phyloP scores from a whole-genome alignment of 2,888 invertebrate species.

The Eupsilia transversa region DNA sequence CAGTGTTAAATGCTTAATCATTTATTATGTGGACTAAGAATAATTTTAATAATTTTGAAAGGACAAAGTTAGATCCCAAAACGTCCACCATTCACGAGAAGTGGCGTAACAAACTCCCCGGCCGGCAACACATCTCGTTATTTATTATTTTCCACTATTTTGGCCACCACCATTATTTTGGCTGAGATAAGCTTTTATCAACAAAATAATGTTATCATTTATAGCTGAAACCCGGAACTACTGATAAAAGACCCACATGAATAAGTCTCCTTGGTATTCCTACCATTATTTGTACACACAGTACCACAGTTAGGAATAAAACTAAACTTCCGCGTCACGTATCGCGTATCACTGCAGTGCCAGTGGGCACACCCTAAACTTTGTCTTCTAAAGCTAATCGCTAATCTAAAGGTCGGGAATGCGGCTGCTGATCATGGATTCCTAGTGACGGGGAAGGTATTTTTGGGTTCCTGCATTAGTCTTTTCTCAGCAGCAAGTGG shows the following conservation, averaged over 20 bases:
- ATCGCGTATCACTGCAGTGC: no score
- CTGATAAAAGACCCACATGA: no score
- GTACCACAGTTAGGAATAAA: no score
- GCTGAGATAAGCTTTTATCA: slow-evolving; percentile 16
- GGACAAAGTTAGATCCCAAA: neutral
- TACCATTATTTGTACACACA: no score
- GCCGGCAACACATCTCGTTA: neutral
- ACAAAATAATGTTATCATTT: slow-evolving; percentile 12
- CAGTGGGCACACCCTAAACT: no score
- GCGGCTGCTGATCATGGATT: neutral
- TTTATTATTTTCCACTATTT: neutral
- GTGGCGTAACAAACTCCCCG: neutral
- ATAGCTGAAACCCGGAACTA: slow-evolving; percentile 10
- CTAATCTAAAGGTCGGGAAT: neutral
- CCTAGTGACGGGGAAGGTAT: neutral
- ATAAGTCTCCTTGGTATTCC: no score
- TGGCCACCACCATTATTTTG: slow-evolving; percentile 3
- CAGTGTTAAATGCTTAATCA: neutral
- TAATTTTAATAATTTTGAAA: neutral
- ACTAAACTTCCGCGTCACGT: no score
- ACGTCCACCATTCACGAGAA: neutral
- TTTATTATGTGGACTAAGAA: neutral
- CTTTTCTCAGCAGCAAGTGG: neutral
- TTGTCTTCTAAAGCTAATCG: no score
- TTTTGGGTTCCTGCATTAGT: neutral